Percentiles rank a stretch among this genome's conserved stretches.
These are phyloP conservation scores for Malacoctenus gilli DNA, from an alignment of 2,797 vertebrate species.

Conservation along the genomic window DNA sequence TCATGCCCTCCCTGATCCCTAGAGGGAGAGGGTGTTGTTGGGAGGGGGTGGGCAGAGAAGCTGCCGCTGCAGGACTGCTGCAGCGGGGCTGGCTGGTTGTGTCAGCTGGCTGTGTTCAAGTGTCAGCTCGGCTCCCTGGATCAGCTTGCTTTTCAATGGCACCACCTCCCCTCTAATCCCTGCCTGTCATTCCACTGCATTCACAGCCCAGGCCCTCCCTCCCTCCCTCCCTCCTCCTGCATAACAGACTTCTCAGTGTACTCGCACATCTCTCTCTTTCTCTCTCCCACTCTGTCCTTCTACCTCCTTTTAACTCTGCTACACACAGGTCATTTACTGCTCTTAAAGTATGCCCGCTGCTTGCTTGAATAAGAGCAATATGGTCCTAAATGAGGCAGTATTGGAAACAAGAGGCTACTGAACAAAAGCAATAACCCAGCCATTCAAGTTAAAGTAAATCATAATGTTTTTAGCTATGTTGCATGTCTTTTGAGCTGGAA, in stretches of 20 bases:
- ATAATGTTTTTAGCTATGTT: too few relatives aligned
- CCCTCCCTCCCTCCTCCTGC: slow-evolving; percentile 53
- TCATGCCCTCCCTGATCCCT: background rate
- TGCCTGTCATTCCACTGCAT: slow-evolving; percentile 75
- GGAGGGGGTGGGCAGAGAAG: slow-evolving; percentile 3
- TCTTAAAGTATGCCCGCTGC: slow-evolving; percentile 7
- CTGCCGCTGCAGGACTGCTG: slow-evolving; percentile 53
- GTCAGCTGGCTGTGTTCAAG: slow-evolving; percentile 73
- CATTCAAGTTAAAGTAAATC: too few relatives aligned
- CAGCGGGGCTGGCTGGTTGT: slow-evolving; percentile 64
- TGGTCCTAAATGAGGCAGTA: background rate
- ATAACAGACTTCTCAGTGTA: slow-evolving; percentile 65
- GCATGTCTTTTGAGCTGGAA: too few relatives aligned
- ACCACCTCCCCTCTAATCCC: slow-evolving; percentile 77
- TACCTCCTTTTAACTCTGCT: slow-evolving; percentile 21
- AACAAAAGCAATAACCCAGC: too few relatives aligned
- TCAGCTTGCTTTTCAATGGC: slow-evolving; percentile 74
- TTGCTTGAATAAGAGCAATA: slow-evolving; percentile 2
- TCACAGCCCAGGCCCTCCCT: slow-evolving; percentile 62
- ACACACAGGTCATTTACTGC: slow-evolving; percentile 15
- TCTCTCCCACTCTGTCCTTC: slow-evolving; percentile 20
- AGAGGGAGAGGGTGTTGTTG: background rate
- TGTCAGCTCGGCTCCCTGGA: slow-evolving; percentile 72
- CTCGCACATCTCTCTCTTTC: slow-evolving; percentile 39
- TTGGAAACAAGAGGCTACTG: slow-evolving; percentile 7